Base-by-base conservation (phyloP, 2,888 invertebrate species). In the Catocala fraxini region DNA sequence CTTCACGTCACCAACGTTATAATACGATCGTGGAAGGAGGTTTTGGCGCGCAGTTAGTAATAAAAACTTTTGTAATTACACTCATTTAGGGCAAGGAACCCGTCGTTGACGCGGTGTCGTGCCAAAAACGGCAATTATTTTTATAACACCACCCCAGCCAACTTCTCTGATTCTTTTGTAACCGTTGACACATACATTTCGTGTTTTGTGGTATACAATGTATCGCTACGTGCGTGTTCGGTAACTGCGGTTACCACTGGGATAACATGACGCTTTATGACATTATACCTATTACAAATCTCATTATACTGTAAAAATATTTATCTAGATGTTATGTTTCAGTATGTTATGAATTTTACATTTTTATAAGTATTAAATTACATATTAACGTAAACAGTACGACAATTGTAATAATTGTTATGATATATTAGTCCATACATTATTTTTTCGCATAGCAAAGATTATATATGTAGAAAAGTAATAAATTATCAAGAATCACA, bases 21-120 rank as follows among this genome's bases (percentile, higher is more conserved):
- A 77, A 75, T 81, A 81, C 83, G 84, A 84, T 84, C 80, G 84
- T 83, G 80, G 82, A 88, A 86, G 83, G 82, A 87, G 86, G 84
- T 89, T 91, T 91, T 92, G 93, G 92, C 92, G 85, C 87, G 81
- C 87, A 88, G 82, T 89, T 87, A 85, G 91, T 87, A 90, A 92
- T 94, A 92, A 93, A 93, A 93, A 93, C 93, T 94, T 93, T 92
- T 87, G 88, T 93, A 93, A 94, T 93, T 93, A 90, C 88, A 85
- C 90, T 91, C 91, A 92, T 93, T 93, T 90, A 88, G 89, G 86
- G 83, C 87, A 87, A 90, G 88, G 81, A 91, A 85, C 84, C 73
- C 84, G 84, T 75, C 90, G 89, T 87, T 93, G 93, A 92, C 89
- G 89, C 85, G 87, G 77, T 89, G 89, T 89, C 92, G 93, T 92